Base-by-base conservation (phyloP, 2,888 invertebrate species). In the Drosophila sordidula region DNA sequence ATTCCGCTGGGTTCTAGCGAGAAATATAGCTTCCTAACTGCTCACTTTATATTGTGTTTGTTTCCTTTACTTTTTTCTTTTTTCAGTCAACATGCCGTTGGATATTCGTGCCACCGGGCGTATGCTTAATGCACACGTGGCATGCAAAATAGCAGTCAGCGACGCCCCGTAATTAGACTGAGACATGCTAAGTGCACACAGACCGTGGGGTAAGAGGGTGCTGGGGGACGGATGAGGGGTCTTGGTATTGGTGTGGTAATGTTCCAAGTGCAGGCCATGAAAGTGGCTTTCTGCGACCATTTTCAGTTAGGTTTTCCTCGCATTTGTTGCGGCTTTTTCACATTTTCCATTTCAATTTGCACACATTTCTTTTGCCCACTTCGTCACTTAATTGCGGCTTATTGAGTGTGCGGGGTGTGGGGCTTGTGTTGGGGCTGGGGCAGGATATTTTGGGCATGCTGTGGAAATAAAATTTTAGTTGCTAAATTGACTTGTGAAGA, bases 111-210 rank as follows among this genome's bases (percentile, higher is more conserved):
- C 62, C 61, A 67, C 50, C 47, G 63, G 57, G 70, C 74, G 77
- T 51, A 70, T 70, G 61, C 72, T 70, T 83, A 83, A 83, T 83
- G 84, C 84, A 75, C 74, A 64, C 45, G 59, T 66, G 72, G 67
- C 83, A 83, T 83, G 83, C 87, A 84, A 83, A 83, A 74, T 72
- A 77, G 81, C 84, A 83, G 87, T 83, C 81, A 70, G 82, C 64
- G 80, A 83, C 83, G 83, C 83, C 87, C 79, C 63, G 62, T 83
- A 80, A 83, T 86, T 86, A 80, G 87, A 52, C 79, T 62, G 56
- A 69, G 87, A 75, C 83, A 83, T 81, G 83, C 87, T 69, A 83
- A 83, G 76, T 80, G 70, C 75, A 67, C 73, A 66, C 78, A 74
- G 56, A 55, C 44, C 50, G 51, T 32, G 14, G 29, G 4, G 8